Evolutionary conservation across 1,140 invertebrate species (phyloP).

Genomic region (Globodera ellingtonae): DNA sequence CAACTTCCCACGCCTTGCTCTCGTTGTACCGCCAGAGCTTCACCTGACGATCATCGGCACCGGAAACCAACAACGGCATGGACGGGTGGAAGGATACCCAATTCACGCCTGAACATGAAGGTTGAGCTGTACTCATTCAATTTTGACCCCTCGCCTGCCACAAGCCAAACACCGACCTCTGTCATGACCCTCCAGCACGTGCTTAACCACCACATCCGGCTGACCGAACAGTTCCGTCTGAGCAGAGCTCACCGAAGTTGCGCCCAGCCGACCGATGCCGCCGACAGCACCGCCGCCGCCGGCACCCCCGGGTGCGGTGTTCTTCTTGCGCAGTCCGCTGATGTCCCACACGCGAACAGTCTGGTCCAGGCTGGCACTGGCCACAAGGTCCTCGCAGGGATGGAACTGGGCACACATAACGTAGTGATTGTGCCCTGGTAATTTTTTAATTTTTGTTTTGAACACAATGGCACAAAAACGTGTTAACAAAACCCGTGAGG

Average conservation of each 20-base stretch:
- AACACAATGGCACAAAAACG: no score
- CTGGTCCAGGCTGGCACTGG: constrained; percentile 95
- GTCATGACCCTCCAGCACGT: constrained; percentile 95
- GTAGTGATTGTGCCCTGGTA: constrained; percentile 90
- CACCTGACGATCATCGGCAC: constrained; percentile 93
- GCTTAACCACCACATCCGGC: constrained; percentile 92
- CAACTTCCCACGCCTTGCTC: constrained; percentile 96
- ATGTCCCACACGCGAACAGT: constrained; percentile 99
- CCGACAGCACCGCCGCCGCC: constrained; percentile 73
- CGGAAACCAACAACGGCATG: constrained; percentile 91
- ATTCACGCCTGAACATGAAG: constrained; percentile 77
- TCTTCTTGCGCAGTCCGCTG: constrained; percentile 90
- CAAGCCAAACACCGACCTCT: constrained; percentile 66
- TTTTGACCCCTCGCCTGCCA: background rate
- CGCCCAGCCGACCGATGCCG: constrained; percentile 35
- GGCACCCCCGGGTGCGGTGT: constrained; percentile 83
- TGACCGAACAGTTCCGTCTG: constrained; percentile 89
- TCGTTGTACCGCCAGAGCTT: constrained; percentile 99
- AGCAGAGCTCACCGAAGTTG: constrained; percentile 73
- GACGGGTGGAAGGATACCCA: constrained; percentile 96
- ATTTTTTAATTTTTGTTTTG: no score
- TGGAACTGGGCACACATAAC: constrained; percentile 99
- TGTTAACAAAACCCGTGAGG: constrained; percentile 71
- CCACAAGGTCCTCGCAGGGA: constrained; percentile 90
- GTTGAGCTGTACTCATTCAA: background rate